Evolutionary conservation across 2,888 invertebrate genomes (phyloP).

Genomic region (Petrolisthes cinctipes): DNA sequence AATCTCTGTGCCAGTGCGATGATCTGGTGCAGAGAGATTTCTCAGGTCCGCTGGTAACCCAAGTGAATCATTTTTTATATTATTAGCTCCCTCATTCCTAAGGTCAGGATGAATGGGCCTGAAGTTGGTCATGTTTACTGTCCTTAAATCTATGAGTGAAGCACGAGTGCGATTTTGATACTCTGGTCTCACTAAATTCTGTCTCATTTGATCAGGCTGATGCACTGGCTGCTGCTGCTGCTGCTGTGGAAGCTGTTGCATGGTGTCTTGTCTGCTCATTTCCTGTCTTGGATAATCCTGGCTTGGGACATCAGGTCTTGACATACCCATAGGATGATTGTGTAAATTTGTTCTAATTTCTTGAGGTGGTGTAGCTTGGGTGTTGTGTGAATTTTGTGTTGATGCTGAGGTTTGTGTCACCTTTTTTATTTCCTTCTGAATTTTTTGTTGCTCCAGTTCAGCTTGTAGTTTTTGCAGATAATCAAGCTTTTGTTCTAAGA

Average conservation of each 20-base stretch:
- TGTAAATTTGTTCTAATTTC: slow-evolving; percentile 12
- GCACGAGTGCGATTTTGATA: slow-evolving; percentile 32
- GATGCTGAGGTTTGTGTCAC: slow-evolving; percentile 19
- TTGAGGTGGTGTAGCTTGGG: slow-evolving; percentile 25
- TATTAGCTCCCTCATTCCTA: slow-evolving; percentile 27
- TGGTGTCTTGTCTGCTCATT: slow-evolving; percentile 22
- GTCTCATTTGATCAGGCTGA: slow-evolving; percentile 26
- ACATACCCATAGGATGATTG: slow-evolving; percentile 29
- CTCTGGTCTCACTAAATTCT: background rate
- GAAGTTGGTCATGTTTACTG: slow-evolving; percentile 27
- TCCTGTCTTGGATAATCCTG: slow-evolving; percentile 38
- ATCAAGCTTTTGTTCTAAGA: slow-evolving; percentile 31
- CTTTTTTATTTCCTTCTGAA: slow-evolving; percentile 48
- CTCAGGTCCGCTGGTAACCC: slow-evolving; percentile 27
- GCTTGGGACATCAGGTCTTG: slow-evolving; percentile 23
- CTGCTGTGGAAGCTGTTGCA: slow-evolving; percentile 33
- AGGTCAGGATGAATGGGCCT: slow-evolving; percentile 27
- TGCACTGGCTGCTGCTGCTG: slow-evolving; percentile 26
- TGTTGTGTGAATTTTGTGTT: slow-evolving; percentile 23
- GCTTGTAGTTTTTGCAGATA: slow-evolving; percentile 45
- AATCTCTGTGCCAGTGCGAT: slow-evolving; percentile 8
- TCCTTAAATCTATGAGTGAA: slow-evolving; percentile 31
- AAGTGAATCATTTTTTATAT: slow-evolving; percentile 23
- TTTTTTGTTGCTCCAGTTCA: slow-evolving; percentile 37
- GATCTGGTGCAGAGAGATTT: slow-evolving; percentile 13